Evolutionary conservation across 1,140 invertebrate genomes (phyloP).

Genomic region (Apolygus lucorum): DNA sequence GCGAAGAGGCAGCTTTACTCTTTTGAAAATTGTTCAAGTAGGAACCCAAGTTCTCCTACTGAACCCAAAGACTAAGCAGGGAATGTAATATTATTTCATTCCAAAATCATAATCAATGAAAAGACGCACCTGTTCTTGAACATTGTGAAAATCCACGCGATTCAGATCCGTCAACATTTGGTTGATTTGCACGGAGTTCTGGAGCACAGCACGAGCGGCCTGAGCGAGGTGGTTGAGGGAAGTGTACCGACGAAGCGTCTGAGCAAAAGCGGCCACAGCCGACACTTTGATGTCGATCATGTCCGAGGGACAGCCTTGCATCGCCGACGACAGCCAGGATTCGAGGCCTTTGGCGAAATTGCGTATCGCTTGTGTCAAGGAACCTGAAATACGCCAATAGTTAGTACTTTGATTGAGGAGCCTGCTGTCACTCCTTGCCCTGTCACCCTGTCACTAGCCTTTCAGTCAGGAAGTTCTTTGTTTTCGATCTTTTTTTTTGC

Average conservation of each 20-base stretch:
- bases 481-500: too few relatives aligned
- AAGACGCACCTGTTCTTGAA: constrained; percentile 63
- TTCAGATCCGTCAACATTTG: constrained; percentile 97
- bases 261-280: constrained; percentile 86
- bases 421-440: too few relatives aligned
- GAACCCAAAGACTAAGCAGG: too few relatives aligned
- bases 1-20: too few relatives aligned
- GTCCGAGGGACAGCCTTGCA: constrained; percentile 73
- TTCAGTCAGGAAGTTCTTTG: too few relatives aligned
- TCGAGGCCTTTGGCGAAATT: constrained; percentile 90
- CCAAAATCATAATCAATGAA: not conserved
- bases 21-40: too few relatives aligned
- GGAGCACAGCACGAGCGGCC: constrained; percentile 89
- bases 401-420: too few relatives aligned
- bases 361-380: constrained; percentile 84
- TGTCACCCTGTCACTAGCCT: too few relatives aligned
- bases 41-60: too few relatives aligned
- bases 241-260: constrained; percentile 90
- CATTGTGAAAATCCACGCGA: constrained; percentile 94
- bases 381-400: constrained; percentile 46
- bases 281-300: constrained; percentile 75
- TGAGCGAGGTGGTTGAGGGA: constrained; percentile 97
- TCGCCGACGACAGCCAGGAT: constrained; percentile 75
- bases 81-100: not conserved
- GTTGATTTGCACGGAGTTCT: constrained; percentile 89